Base-by-base conservation (phyloP, 2,113 vertebrate species). In the Gorsachius goisagi region DNA sequence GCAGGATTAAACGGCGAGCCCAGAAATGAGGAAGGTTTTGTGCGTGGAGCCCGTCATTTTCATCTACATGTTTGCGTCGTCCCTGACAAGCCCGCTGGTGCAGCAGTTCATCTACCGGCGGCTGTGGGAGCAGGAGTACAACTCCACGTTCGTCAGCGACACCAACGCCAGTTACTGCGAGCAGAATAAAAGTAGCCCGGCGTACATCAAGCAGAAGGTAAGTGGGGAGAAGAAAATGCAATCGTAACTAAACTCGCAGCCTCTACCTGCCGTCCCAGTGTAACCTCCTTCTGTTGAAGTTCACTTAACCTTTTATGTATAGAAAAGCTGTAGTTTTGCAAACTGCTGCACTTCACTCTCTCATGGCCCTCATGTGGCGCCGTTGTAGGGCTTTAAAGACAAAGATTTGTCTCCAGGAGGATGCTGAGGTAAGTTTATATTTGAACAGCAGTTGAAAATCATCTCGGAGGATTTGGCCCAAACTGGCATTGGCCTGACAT, bases 61-160 rank as follows among this genome's bases (percentile, higher is more conserved):
- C 71, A 33, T 99, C 24, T 99, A 98, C 41, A 85, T 98, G 2
- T 99, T 99, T 71, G 98, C 98, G 37, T 80, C 32, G 58, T 98
- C 97, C 60, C 50, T 99, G 96, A 95, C 85, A 1, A 86, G 59
- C 45, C 99, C 99, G 2, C 94, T 99, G 62, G 90, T 97, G 12
- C 98, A 99, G 91, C 99, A 99, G 79, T 99, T 99, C 64, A 97
- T 99, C 52, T 99, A 99, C 96, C 96, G 98, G 47, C 97, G 98
- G 49, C 97, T 99, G 39, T 99, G 99, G 99, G 89, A 98, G 78
- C 96, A 98, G 23, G 96, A 98, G 39, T 98, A 98, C 63, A 99
- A 99, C 97, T 98, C 98, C 55, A 98, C 97, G 6, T 98, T 98
- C 81, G 72, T 97, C 3, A 78, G 76, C 32, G 82, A 94, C 2